Conservation (phyloP, 2,888 invertebrate species). For the Hyposoter dolosus region DNA sequence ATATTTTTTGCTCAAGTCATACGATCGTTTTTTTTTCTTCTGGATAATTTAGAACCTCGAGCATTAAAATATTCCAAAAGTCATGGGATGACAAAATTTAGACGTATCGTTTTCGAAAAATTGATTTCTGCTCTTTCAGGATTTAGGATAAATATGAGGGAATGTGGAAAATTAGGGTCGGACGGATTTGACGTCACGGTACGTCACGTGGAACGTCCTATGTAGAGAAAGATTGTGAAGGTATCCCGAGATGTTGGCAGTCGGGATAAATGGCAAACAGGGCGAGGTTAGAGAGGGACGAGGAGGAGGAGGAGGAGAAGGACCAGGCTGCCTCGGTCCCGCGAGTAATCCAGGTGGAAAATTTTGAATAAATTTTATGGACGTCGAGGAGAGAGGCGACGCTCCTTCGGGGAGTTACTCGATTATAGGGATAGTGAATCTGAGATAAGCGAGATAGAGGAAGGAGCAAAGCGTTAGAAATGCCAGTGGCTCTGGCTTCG, state of each 20-base stretch:
- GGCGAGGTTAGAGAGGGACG: slow-evolving; percentile 13
- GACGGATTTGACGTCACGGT: background rate
- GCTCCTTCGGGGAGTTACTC: slow-evolving; percentile 53
- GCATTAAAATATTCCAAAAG: background rate
- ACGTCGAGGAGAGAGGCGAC: slow-evolving; percentile 32
- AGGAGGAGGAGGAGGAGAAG: slow-evolving; percentile 12
- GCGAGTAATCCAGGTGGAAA: slow-evolving; percentile 66
- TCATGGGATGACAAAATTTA: background rate
- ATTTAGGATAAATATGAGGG: background rate
- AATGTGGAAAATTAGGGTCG: background rate
- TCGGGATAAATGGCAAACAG: slow-evolving; percentile 54
- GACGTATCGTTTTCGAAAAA: background rate
- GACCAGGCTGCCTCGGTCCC: slow-evolving; percentile 60
- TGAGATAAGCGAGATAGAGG: slow-evolving; percentile 5
- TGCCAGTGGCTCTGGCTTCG: slow-evolving; percentile 13
- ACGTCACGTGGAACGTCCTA: background rate
- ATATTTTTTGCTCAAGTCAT: background rate
- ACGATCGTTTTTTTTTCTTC: background rate
- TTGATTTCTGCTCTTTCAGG: background rate
- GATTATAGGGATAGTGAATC: slow-evolving; percentile 61
- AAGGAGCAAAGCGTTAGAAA: slow-evolving; percentile 22
- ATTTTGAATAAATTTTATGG: slow-evolving; percentile 67
- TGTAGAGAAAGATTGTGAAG: slow-evolving; percentile 1
- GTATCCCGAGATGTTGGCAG: slow-evolving; percentile 52
- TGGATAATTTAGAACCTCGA: background rate